These are phyloP conservation scores for Aplodontia rufa DNA, from an alignment of 2,113 vertebrate species.

Conservation along the genomic window DNA sequence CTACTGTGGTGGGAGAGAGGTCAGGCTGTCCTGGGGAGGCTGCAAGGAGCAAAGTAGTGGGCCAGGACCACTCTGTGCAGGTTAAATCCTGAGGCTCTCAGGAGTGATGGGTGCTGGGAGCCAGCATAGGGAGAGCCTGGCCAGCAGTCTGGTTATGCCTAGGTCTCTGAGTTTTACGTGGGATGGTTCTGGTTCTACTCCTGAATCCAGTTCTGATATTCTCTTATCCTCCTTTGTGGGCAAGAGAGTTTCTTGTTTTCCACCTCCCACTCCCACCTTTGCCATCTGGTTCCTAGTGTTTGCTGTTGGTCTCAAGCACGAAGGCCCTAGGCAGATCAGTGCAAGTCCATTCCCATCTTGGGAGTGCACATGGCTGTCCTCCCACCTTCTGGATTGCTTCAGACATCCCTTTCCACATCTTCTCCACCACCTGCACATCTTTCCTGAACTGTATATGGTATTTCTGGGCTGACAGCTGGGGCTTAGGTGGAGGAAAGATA, in stretches of 20 bases:
- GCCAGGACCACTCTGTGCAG: background rate
- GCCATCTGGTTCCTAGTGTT: background rate
- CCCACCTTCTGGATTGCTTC: background rate
- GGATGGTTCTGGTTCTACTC: background rate
- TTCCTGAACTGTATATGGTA: background rate
- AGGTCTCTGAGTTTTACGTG: background rate
- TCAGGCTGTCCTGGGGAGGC: background rate
- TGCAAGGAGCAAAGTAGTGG: background rate
- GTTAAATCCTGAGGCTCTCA: background rate
- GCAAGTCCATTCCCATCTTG: background rate
- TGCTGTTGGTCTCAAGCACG: background rate
- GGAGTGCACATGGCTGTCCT: background rate
- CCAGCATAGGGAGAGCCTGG: background rate
- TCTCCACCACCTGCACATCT: background rate
- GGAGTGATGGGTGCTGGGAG: background rate
- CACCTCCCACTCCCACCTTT: background rate
- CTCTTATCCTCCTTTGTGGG: background rate
- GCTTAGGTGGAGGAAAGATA: constrained; percentile 9
- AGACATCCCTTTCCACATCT: background rate
- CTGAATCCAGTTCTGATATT: background rate
- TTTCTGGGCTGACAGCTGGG: background rate
- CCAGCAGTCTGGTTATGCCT: background rate
- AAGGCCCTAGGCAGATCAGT: background rate
- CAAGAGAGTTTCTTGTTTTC: background rate
- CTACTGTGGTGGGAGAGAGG: background rate